Evolutionary conservation across 37 sponge, comb jelly and placozoan genomes (phyloP).

Genomic region (Spongilla lacustris): DNA sequence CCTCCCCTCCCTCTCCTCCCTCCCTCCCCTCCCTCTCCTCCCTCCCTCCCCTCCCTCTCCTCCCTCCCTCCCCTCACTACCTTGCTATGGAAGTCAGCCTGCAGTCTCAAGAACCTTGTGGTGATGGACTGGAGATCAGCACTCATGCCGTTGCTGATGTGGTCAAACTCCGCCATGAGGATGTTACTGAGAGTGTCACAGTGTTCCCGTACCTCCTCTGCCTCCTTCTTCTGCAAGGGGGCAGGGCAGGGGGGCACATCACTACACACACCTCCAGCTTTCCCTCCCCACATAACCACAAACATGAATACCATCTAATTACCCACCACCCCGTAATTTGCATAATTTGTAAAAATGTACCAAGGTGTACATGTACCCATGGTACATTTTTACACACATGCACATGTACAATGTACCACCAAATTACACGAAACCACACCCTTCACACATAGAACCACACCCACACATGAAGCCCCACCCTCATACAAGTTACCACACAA

Average conservation of each 20-base stretch:
- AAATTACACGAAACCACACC: too few species aligned
- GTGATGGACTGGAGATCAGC: constrained; percentile 58
- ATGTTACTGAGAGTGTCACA: constrained; percentile 87
- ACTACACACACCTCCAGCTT: too few species aligned
- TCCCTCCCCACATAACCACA: too few species aligned
- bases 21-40: neutral
- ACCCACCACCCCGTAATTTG: too few species aligned
- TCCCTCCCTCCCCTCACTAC: constrained; percentile 27
- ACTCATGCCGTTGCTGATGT: constrained; percentile 55
- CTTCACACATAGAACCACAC: neutral
- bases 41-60: neutral
- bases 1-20: neutral
- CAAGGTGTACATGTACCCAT: neutral
- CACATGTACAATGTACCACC: neutral
- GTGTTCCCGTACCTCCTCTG: constrained; percentile 61
- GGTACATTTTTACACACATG: neutral
- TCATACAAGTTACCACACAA: neutral
- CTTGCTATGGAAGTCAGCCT: constrained; percentile 69
- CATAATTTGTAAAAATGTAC: neutral
- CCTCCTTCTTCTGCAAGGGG: constrained; percentile 72
- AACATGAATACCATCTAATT: too few species aligned
- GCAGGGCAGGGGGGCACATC: neutral
- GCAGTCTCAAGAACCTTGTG: constrained; percentile 32
- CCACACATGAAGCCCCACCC: neutral
- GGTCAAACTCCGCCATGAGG: constrained; percentile 84